Conservation (phyloP, 2,888 invertebrate genomes). For the Mystacides longicornis region DNA sequence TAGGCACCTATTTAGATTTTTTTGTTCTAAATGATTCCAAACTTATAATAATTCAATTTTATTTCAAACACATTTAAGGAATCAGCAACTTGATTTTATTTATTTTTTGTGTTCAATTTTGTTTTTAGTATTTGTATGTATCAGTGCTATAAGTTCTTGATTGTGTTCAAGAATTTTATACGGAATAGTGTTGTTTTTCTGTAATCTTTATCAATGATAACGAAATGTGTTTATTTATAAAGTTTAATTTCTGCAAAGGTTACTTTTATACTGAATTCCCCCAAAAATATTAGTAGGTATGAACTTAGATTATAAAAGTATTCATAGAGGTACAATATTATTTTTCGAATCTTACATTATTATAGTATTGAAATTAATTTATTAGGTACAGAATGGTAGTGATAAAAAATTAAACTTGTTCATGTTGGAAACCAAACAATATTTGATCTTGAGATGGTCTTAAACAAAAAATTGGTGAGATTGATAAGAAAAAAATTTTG, state of each 20-base stretch:
- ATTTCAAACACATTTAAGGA: neutral
- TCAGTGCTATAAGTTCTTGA: neutral
- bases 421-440: no score
- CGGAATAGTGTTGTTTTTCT: conserved; percentile 1
- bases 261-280: conserved; percentile 24
- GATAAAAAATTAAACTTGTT: no score
- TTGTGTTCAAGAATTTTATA: neutral
- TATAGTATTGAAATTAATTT: no score
- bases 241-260: conserved; percentile 12
- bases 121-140: neutral
- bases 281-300: conserved; percentile 2
- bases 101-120: neutral
- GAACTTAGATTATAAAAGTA: no score
- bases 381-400: no score
- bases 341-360: no score
- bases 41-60: neutral
- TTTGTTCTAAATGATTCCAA: neutral
- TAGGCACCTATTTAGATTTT: no score
- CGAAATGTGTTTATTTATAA: neutral
- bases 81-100: neutral
- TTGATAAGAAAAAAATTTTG: no score
- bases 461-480: no score
- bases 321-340: no score
- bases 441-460: no score
- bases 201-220: neutral